Base-by-base conservation (phyloP, 2,888 invertebrate species). In the Tetragonisca angustula region DNA sequence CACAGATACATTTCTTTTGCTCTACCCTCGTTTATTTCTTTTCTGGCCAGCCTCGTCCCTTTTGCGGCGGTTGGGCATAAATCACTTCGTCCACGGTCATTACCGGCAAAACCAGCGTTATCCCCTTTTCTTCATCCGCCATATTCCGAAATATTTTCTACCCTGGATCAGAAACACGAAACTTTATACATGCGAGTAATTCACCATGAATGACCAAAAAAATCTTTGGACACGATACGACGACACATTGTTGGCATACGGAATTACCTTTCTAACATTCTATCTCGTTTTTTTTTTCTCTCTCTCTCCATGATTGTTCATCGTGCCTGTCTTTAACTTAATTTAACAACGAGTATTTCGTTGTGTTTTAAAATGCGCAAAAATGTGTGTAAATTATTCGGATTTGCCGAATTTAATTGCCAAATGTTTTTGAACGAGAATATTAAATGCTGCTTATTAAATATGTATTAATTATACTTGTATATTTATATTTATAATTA, bases 61-160 rank as follows among this genome's bases (percentile, higher is more conserved):
- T 78, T 67, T 36, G 56, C 78, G 67, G 64, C 76, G 62, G 54
- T 59, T 64, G n/a, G 64, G 56, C 78, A 85, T 84, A 84, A 85
- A 81, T 85, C 85, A 79, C 75, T 76, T 69, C 81, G 80, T 77
- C 67, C 77, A 79, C 75, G 73, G 77, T 76, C 80, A 85, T 84
- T 84, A 83, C 79, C 71, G 56, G 74, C 83, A 83, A 83, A 83
- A 85, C 76, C 84, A 69, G 73, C 83, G 76, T 83, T 79, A 83
- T 83, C 82, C 78, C 71, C 82, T 64, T 76, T 71, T 64, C 83
- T 79, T 76, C 83, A 62, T 69, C 76, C 76, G n/a, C 54, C 32
- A 72, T 65, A 62, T 70, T 76, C 50, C 70, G 74, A 81, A 79
- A 85, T 81, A 74, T 79, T 86, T 86, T 74, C 79, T 68, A 64